Percentiles rank a stretch among this genome's conserved stretches.
phyloP scores from a whole-genome alignment of 64 coral and sea anemone species.

The Pocillopora damicornis region DNA sequence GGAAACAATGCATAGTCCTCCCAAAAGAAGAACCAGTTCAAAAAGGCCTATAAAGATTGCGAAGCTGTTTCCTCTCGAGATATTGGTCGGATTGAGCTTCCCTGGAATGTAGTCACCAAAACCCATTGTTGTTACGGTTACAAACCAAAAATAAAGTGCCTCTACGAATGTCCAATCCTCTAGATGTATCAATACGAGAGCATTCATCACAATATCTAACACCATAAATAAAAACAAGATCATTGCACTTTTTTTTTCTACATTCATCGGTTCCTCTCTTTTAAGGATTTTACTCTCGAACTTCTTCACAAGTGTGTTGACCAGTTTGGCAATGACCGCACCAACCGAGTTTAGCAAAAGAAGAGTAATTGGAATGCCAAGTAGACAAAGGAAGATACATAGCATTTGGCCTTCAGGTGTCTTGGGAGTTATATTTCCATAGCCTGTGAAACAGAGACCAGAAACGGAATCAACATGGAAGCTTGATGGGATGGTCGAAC shows the following conservation, averaged over 20 bases:
- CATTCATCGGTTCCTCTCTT: not conserved
- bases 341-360: slow-evolving; percentile 8
- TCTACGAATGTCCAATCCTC: slow-evolving; percentile 41
- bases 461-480: not conserved
- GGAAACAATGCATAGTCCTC: slow-evolving; percentile 46
- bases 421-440: slow-evolving; percentile 16
- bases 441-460: not conserved
- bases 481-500: too few species aligned
- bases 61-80: not conserved
- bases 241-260: slow-evolving; percentile 44
- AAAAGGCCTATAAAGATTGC: not conserved
- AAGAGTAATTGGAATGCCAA: slow-evolving; percentile 22
- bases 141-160: slow-evolving; percentile 74
- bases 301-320: slow-evolving; percentile 4
- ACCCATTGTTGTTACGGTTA: slow-evolving; percentile 72
- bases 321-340: slow-evolving; percentile 2
- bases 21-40: not conserved
- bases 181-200: not conserved
- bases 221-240: slow-evolving; percentile 14
- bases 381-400: not conserved
- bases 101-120: slow-evolving; percentile 65
- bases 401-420: slow-evolving; percentile 16
- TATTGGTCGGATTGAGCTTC: not conserved
- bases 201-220: not conserved
- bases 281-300: slow-evolving; percentile 21